Evolutionary conservation across 2,113 vertebrate genomes (phyloP).

Genomic region (Prolemur simus): DNA sequence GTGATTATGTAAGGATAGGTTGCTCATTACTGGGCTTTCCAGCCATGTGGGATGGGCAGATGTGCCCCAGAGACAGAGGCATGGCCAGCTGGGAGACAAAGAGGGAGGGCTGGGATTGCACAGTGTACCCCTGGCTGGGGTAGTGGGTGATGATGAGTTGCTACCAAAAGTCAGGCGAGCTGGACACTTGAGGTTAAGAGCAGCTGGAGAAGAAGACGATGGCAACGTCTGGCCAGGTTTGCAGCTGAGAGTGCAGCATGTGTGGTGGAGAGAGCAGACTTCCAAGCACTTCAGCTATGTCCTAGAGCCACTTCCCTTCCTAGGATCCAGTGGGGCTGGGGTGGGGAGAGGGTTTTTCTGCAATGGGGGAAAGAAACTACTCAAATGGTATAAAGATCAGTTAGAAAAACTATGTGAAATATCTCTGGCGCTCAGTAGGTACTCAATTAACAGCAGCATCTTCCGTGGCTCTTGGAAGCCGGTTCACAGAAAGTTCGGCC

Average conservation of each 20-base stretch:
- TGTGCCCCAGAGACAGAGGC: neutral
- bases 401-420: neutral
- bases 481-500: neutral
- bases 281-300: neutral
- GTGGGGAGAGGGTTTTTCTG: neutral
- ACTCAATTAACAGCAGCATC: neutral
- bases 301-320: neutral
- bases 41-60: neutral
- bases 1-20: neutral
- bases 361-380: neutral
- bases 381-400: neutral
- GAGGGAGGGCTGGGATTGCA: fast-evolving
- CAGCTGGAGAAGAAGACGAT: neutral
- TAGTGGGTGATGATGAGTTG: neutral
- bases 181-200: neutral
- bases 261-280: neutral
- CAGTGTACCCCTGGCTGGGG: neutral
- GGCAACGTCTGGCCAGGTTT: neutral
- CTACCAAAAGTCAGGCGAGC: neutral
- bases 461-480: neutral
- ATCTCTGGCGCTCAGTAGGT: neutral
- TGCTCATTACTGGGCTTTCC: neutral
- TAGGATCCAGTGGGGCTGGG: neutral
- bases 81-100: neutral
- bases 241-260: fast-evolving